These are phyloP conservation scores for Drosophila novamexicana DNA, from an alignment of 1,140 invertebrate species.

Conservation along the genomic window DNA sequence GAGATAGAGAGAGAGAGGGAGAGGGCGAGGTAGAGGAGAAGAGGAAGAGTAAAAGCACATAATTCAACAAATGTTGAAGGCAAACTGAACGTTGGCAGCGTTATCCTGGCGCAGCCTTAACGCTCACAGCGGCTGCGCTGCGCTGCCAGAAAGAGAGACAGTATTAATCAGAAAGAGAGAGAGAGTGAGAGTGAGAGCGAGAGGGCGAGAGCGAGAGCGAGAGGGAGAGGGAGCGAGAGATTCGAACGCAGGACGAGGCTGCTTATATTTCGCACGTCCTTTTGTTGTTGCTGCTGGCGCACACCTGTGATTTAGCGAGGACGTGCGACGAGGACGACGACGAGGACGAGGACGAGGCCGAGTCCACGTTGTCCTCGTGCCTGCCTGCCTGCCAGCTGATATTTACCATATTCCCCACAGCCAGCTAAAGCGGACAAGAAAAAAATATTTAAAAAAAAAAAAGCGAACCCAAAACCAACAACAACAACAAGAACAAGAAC, in stretches of 20 bases:
- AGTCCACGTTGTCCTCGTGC: slow-evolving; percentile 47
- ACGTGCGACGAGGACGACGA: slow-evolving; percentile 39
- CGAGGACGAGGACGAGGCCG: slow-evolving; percentile 33
- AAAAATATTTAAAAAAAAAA: slow-evolving; percentile 8
- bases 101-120: slow-evolving; percentile 11
- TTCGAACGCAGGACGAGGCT: not conserved
- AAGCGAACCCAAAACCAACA: slow-evolving; percentile 4
- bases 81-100: not conserved
- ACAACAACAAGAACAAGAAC: slow-evolving; percentile 8
- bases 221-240: not conserved
- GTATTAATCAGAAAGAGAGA: not conserved
- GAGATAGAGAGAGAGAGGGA: slow-evolving; percentile 1
- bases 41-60: not conserved
- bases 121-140: slow-evolving; percentile 28
- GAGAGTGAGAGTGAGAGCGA: not conserved
- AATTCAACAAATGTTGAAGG: not conserved
- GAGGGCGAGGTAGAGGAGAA: not conserved
- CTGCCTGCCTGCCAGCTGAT: slow-evolving; percentile 66
- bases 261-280: slow-evolving; percentile 68
- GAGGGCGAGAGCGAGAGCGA: not conserved
- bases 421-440: slow-evolving; percentile 15
- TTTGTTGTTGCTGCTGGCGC: slow-evolving; percentile 49
- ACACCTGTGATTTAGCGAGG: slow-evolving; percentile 79
- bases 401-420: slow-evolving; percentile 71
- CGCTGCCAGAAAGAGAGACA: not conserved